Evolutionary conservation across 2,888 invertebrate species (phyloP).

Genomic region (Argyra leucocephala): DNA sequence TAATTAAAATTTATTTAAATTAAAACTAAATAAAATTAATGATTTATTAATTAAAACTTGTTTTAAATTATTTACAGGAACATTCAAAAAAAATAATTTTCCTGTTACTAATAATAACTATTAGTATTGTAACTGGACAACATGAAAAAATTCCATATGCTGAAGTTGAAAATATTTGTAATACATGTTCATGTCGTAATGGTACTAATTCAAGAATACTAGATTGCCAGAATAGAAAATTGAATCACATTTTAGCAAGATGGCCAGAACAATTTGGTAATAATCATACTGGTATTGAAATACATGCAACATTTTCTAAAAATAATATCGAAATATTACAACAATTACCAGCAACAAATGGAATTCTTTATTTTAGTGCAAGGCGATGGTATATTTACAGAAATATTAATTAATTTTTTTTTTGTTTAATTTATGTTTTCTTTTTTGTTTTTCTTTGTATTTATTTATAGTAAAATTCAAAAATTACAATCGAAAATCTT

Average conservation of each 20-base stretch:
- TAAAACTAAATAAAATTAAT: no score
- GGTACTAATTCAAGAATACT: slow-evolving; percentile 18
- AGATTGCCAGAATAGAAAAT: slow-evolving; percentile 35
- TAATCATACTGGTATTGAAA: slow-evolving; percentile 33
- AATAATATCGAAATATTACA: slow-evolving; percentile 36
- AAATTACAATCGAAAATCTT: slow-evolving; percentile 37
- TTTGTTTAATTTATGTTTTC: no score
- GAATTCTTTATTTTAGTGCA: slow-evolving; percentile 36
- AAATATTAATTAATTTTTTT: no score
- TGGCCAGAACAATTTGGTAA: slow-evolving; percentile 38
- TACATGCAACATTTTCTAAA: slow-evolving; percentile 37
- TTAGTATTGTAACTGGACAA: slow-evolving; percentile 24
- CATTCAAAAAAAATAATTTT: no score
- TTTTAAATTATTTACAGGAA: not conserved
- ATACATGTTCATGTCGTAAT: slow-evolving; percentile 32
- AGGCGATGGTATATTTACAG: slow-evolving; percentile 38
- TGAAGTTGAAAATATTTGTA: slow-evolving; percentile 34
- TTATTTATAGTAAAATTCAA: not conserved
- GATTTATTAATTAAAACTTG: no score
- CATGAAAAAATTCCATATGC: slow-evolving; percentile 38
- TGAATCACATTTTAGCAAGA: slow-evolving; percentile 37
- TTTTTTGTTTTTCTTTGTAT: no score
- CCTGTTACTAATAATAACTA: not conserved
- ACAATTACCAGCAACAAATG: slow-evolving; percentile 39
- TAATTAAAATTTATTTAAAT: no score